Evolutionary conservation across 2,888 invertebrate genomes (phyloP), one percentile per base, ranked within the genome.

Genomic region (Galerucella pusilla): DNA sequence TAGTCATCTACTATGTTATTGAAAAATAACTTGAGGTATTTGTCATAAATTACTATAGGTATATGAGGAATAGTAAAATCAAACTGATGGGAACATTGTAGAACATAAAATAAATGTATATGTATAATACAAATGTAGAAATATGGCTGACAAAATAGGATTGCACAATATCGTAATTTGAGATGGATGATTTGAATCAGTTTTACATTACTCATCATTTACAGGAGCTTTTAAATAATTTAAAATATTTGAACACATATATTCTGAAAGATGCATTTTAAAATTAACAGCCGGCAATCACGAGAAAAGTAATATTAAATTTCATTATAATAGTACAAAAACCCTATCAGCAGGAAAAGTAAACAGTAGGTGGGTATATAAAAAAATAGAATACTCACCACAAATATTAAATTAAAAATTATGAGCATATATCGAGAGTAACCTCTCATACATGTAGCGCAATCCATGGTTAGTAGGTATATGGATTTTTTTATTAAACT

Each of bases 401-500:
- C 94, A 88, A 96, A 94, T 80, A 95, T 88, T 80, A 95, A 91
- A 88, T 96, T 96, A 90, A 96, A 94, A 80, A 94, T 89, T 87
- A 96, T 94, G 73, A 96, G 91, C 77, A 96, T 90, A 87, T 94
- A 96, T 87, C 84, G 78, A 46, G 84, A 80, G 80, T 84, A 84
- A 59, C 81, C 95, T 71, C 84, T 77, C 79, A 83, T 78, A 63
- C 83, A 77, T 63, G 73, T 76, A 28, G 77, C 72, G 68, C 80
- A 83, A 77, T 82, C 83, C 80, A 84, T 82, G 68, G 69, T 80
- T 10, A 49, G n/a, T 10, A 49, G n/a, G 49, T 20, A 57, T 57
- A 54, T 54, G 28, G n/a, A 61, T 35, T 70, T 20, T 16, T 52
- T 20, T 46, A 10, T 25, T 46, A 60, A 61, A 14, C n/a, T 25